Base-by-base conservation (phyloP, 2,888 invertebrate genomes). In the Tenthredo scrophulariae region DNA sequence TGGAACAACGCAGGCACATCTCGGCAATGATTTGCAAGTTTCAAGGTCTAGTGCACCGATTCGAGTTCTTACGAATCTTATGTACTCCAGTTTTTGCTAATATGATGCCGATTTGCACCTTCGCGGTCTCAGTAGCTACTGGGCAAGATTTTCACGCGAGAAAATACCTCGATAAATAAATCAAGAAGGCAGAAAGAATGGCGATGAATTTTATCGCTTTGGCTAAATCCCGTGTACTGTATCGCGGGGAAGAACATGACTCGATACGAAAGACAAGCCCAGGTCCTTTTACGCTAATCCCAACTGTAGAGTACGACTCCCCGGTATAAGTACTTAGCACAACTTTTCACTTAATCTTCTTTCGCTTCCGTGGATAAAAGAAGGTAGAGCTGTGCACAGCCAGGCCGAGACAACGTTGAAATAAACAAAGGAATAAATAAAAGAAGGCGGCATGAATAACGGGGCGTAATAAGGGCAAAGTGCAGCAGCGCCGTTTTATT, bases 311-410 rank as follows among this genome's bases (percentile, higher is more conserved):
- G 80, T 33, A 80, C 15, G 77, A 77, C 80, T 80, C 26, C 80
- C 62, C 37, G 22, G 58, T 29, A 40, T 75, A 80, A 80, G 80
- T 80, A 80, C 80, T 80, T 80, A 40, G 80, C 80, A 62, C 58
- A 80, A 80, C 80, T 80, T 80, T 80, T 80, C 80, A 80, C 80
- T 80, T 80, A 80, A 80, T 80, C 80, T 80, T 80, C 80, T 80
- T 80, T 80, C 62, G 80, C 80, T 80, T 80, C 80, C 80, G 80
- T 40, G 80, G 80, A 46, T 46, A 46, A 46, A 37, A 62, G 40
- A 80, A 62, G 54, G 26, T 18, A 33, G 18, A 77, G 54, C 26
- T 37, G 79, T 37, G 37, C 37, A 37, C 29, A 62, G 80, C 58
- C 80, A 26, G n/a, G 77, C 54, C 62, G 80, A 80, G 80, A 80